Evolutionary conservation across 1,140 invertebrate species (phyloP), one percentile per base, ranked within the genome.

Genomic region (Aphaenogaster rudis): DNA sequence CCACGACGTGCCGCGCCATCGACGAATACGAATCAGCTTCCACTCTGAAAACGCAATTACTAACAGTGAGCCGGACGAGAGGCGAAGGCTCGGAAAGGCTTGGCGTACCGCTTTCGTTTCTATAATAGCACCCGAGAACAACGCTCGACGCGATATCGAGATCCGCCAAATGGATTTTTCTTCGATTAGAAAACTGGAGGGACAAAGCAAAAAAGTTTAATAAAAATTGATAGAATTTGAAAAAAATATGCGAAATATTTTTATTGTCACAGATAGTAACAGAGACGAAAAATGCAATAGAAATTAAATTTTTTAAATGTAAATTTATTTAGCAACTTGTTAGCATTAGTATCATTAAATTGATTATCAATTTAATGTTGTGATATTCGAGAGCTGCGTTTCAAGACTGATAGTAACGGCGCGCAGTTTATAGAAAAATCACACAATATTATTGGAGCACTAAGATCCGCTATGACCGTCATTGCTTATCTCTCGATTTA

Each of bases 21-120:
- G 77, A 77, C 61, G 87, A 84, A 88, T 77, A 64, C 63, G 63
- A 86, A 86, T 88, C 81, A 81, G 61, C 57, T 86, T 88, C 80
- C 63, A 63, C 17, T 80, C 33, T 66, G 81, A 81, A 74, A 89
- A 82, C 42, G 77, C 86, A 91, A 89, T 89, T 89, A 86, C 74
- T 63, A 76, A 39, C 48, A 1, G 50, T 54, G 54, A 76, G 66
- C 15, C 64, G 45, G 13, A 39, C 52, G 78, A 85, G 64, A 57
- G 57, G 72, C 64, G 66, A 61, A 28, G 61, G 28, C 54, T 36
- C 54, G 11, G 42, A 48, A 82, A 74, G 28, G 17, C 28, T 74
- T 54, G 17, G 79, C 21, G 54, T 71, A 54, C 15, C 63, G 77
- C 72, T 59, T 72, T 78, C 71, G 28, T 77, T 71, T 33, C 52